These are phyloP conservation scores for Osmerus mordax DNA, from an alignment of 2,113 vertebrate species.

Conservation along the genomic window DNA sequence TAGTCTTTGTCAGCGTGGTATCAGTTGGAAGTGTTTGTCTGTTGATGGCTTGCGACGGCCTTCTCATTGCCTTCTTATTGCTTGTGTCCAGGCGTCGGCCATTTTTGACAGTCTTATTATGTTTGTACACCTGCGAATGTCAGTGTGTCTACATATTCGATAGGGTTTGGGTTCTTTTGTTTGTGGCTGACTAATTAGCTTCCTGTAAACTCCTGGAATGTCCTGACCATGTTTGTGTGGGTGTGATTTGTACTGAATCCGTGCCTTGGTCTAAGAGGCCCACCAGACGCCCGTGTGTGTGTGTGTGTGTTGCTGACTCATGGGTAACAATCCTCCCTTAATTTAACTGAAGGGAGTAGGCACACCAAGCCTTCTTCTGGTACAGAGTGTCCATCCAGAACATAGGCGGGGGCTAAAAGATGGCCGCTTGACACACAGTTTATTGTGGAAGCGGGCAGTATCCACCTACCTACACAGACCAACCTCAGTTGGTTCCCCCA, in stretches of 20 bases:
- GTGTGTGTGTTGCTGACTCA: not conserved
- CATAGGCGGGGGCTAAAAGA: slow-evolving; percentile 15
- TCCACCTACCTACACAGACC: not conserved
- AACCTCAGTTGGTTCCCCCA: not conserved
- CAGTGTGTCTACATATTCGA: no score
- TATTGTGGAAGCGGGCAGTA: slow-evolving; percentile 15
- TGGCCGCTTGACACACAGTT: slow-evolving; percentile 6
- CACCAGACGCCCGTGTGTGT: not conserved
- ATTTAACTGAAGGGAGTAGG: not conserved
- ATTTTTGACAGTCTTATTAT: no score
- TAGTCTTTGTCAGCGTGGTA: not conserved
- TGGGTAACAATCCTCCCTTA: not conserved
- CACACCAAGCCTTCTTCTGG: not conserved
- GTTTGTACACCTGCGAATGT: no score
- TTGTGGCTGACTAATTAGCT: no score
- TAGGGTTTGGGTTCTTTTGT: no score
- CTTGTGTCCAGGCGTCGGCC: no score
- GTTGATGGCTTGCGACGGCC: not conserved
- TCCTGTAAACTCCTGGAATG: no score
- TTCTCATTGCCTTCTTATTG: no score
- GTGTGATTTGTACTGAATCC: not conserved
- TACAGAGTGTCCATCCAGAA: slow-evolving; percentile 13
- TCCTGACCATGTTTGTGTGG: not conserved
- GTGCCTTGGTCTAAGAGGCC: not conserved
- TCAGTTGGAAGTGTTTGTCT: not conserved